Conservation (phyloP, 2,888 invertebrate species). For the Mellilla xanthometata region DNA sequence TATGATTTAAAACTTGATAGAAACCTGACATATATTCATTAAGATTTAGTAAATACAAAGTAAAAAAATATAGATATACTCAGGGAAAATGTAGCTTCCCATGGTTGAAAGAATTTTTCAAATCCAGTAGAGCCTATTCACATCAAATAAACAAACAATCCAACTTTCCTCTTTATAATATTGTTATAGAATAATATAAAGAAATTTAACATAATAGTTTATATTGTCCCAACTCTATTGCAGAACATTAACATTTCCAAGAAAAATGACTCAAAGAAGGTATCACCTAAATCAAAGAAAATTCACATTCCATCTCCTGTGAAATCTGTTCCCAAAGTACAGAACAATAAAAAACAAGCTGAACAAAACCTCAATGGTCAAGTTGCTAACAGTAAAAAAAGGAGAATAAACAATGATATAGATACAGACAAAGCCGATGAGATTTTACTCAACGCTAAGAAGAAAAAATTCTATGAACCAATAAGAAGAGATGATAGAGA, state of each 20-base stretch:
- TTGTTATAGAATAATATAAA: too few relatives aligned
- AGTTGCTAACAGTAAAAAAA: slow-evolving; percentile 20
- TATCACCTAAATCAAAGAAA: not conserved
- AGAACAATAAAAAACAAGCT: slow-evolving; percentile 5
- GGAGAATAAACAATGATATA: slow-evolving; percentile 31
- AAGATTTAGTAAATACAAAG: too few relatives aligned
- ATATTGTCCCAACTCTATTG: not conserved
- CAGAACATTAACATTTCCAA: slow-evolving; percentile 7
- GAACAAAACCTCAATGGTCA: slow-evolving; percentile 16
- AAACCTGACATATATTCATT: too few relatives aligned
- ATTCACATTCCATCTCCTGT: not conserved
- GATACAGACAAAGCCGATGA: slow-evolving; percentile 54
- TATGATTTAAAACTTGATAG: too few relatives aligned
- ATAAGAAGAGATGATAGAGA: slow-evolving; percentile 48
- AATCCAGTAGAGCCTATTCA: too few relatives aligned
- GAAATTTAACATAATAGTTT: not conserved
- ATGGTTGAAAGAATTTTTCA: too few relatives aligned
- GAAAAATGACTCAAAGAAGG: slow-evolving; percentile 7
- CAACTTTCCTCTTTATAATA: too few relatives aligned
- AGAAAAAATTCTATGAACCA: slow-evolving; percentile 52
- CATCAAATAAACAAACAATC: too few relatives aligned
- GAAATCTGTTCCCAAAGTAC: slow-evolving; percentile 6
- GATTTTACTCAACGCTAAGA: slow-evolving; percentile 52
- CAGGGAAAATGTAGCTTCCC: too few relatives aligned
- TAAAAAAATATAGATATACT: too few relatives aligned